Percentiles rank a stretch among this genome's conserved stretches.
Evolutionary conservation across 2,113 vertebrate species (phyloP).

Genomic region (Chaetura pelagica): DNA sequence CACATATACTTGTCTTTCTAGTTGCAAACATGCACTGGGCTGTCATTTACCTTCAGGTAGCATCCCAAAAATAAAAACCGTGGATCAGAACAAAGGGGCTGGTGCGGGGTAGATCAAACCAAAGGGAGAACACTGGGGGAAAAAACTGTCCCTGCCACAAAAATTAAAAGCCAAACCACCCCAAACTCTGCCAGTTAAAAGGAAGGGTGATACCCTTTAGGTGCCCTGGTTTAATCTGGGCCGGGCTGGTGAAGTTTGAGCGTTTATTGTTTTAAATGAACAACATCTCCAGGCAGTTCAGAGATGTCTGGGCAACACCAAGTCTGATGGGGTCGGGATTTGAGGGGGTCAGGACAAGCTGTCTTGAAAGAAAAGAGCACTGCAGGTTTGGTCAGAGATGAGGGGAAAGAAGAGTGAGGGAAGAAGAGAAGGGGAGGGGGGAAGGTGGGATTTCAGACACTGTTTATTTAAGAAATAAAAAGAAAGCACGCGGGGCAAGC

Average conservation of each 20-base stretch:
- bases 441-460: accelerated
- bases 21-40: accelerated
- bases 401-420: background rate
- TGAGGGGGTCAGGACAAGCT: background rate
- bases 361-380: background rate
- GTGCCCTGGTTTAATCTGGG: background rate
- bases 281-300: background rate
- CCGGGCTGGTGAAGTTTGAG: background rate
- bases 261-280: background rate
- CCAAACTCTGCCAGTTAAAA: background rate
- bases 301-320: background rate
- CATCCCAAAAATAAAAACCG: background rate
- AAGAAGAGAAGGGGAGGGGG: accelerated
- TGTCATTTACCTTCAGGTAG: background rate
- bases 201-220: background rate
- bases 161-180: accelerated
- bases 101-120: background rate
- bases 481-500: background rate
- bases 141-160: background rate
- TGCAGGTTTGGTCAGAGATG: background rate
- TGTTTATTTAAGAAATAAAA: background rate
- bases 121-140: accelerated
- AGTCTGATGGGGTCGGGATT: background rate
- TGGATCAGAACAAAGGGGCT: background rate
- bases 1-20: background rate